Evolutionary conservation across 2,113 vertebrate species (phyloP).

Genomic region (Megalops atlanticus): DNA sequence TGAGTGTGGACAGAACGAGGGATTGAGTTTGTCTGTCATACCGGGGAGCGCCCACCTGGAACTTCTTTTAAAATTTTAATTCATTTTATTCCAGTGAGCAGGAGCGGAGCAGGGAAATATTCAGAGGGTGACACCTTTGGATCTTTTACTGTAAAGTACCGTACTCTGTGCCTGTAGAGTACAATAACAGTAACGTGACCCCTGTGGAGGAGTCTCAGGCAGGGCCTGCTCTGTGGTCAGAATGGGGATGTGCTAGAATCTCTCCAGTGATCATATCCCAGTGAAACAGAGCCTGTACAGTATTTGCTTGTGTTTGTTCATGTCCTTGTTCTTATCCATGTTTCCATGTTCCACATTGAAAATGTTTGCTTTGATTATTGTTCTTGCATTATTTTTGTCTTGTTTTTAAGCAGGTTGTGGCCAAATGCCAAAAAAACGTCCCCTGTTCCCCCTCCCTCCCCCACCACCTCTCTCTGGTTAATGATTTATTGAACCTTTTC

Average conservation of each 20-base stretch:
- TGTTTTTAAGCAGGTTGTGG: constrained; percentile 25
- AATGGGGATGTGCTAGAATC: no score
- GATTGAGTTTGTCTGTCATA: neutral
- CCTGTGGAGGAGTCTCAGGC: no score
- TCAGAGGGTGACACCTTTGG: no score
- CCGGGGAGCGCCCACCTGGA: neutral
- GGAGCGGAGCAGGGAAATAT: no score
- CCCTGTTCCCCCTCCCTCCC: neutral
- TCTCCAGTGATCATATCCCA: no score
- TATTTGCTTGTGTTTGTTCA: neutral
- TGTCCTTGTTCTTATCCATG: neutral
- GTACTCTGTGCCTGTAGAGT: no score
- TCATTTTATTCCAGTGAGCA: no score
- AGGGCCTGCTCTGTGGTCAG: no score
- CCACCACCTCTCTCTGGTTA: neutral
- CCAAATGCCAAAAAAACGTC: neutral
- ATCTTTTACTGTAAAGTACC: no score
- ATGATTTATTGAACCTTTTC: constrained; percentile 18
- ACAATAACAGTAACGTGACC: no score
- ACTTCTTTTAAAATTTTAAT: no score
- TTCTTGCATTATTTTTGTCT: constrained; percentile 18
- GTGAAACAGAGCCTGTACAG: no score
- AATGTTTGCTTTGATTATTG: neutral
- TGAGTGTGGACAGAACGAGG: neutral
- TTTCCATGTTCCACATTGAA: neutral